Evolutionary conservation across 1,140 invertebrate genomes (phyloP).

Genomic region (Ctenoplectra terminalis): DNA sequence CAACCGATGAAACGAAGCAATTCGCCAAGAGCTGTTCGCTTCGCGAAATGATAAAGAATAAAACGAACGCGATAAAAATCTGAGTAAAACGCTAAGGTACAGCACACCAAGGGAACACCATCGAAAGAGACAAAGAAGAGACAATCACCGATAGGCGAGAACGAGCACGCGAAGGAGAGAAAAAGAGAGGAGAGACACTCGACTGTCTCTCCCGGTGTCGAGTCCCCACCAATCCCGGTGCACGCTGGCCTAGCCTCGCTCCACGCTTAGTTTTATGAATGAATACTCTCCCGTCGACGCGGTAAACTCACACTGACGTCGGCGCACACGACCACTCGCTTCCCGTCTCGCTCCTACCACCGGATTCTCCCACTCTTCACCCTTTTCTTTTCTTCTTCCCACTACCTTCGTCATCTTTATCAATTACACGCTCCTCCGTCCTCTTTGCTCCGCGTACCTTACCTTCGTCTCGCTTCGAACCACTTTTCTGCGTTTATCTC

Average conservation of each 20-base stretch:
- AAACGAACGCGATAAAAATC: background rate
- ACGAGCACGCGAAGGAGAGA: constrained; percentile 24
- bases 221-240: constrained; percentile 51
- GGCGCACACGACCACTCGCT: constrained; percentile 48
- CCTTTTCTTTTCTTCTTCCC: constrained; percentile 2
- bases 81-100: background rate
- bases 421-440: background rate
- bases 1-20: no score
- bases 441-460: background rate
- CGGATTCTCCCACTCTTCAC: background rate
- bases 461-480: background rate
- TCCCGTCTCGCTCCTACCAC: constrained; percentile 40
- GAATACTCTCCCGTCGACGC: constrained; percentile 77
- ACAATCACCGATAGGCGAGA: constrained; percentile 14
- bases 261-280: constrained; percentile 79
- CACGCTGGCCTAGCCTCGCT: constrained; percentile 67
- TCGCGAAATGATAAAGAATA: background rate
- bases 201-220: constrained; percentile 35
- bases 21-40: no score
- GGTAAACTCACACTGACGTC: constrained; percentile 55
- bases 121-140: constrained; percentile 33
- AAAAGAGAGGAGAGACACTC: constrained; percentile 39
- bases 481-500: background rate
- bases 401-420: background rate
- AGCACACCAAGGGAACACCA: background rate